These are phyloP conservation scores for Lathronympha strigana DNA, from an alignment of 2,888 invertebrate species.

Conservation along the genomic window DNA sequence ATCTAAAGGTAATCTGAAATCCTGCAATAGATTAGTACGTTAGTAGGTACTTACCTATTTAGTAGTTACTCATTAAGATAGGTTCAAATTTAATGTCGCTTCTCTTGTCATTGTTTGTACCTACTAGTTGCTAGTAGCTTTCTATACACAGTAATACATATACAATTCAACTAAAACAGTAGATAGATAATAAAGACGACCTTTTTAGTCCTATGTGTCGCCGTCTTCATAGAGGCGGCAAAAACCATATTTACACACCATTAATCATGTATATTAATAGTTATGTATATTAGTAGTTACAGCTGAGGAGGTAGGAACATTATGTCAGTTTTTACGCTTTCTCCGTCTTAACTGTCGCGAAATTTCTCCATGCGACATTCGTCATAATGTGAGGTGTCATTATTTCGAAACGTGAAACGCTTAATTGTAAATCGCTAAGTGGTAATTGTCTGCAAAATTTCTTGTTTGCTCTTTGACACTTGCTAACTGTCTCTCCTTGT, in stretches of 20 bases:
- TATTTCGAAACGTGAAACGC: constrained; percentile 32
- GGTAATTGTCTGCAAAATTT: constrained; percentile 29
- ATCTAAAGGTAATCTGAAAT: too few species aligned
- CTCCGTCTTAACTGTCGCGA: constrained; percentile 31
- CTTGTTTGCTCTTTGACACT: constrained; percentile 24
- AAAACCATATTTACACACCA: constrained; percentile 9
- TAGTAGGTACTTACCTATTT: too few species aligned
- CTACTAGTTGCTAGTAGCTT: too few species aligned
- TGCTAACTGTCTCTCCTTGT: constrained; percentile 1
- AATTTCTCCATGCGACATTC: constrained; percentile 36
- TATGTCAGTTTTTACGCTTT: constrained; percentile 40
- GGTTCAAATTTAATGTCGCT: too few species aligned
- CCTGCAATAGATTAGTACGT: too few species aligned
- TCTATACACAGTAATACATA: too few species aligned
- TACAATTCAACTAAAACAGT: background rate
- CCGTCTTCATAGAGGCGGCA: background rate
- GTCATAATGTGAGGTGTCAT: constrained; percentile 24
- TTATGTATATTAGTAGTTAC: constrained; percentile 25
- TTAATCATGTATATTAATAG: constrained; percentile 27
- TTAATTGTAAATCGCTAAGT: constrained; percentile 30
- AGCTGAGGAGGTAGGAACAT: constrained; percentile 27
- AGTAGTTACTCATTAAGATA: too few species aligned
- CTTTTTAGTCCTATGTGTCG: background rate
- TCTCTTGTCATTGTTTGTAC: too few species aligned
- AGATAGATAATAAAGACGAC: too few species aligned